Evolutionary conservation across 2,797 vertebrate genomes (phyloP), one percentile per base, ranked within the genome.

Genomic region (Muscicapa comitata): DNA sequence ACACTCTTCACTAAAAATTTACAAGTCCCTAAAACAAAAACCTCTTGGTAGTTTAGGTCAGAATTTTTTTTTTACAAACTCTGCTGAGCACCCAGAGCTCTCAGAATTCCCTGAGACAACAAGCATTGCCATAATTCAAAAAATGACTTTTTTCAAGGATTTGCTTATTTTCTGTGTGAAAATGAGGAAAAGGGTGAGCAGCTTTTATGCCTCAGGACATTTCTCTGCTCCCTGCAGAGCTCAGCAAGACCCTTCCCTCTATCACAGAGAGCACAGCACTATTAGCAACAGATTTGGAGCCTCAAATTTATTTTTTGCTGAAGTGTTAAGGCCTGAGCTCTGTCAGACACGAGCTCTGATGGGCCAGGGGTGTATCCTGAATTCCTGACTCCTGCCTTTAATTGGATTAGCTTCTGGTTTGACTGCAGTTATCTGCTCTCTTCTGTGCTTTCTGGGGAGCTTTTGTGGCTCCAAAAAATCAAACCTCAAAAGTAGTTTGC

Each of bases 321-420:
- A 87, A 79, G 81, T 26, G 38, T 54, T 65, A 43, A 75, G 67
- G 55, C 65, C 78, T 86, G 85, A 87, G 59, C 92, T 82, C 87
- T 3, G 9, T 81, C 10, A 75, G 90, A 73, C 81, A 31, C 4
- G 38, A 87, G 81, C 84, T 59, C 74, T 50, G 84, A 10, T 65
- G 91, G 91, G 42, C n/a, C 84, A 25, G 75, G 71, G 78, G 43
- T 50, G 53, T 17, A 5, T 54, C 74, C 85, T 70, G 87, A 20
- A 11, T 80, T 59, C 31, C 68, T 9, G 0, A 12, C 28, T 73
- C 66, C 10, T 5, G 31, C 24, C 55, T 66, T 62, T 82, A 88
- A 94, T 63, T 87, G 93, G 78, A 91, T 95, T 94, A 91, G 51
- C 74, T 76, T 55, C 71, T 42, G 87, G 13, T 47, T 51, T 58